Conservation (phyloP, 2,888 invertebrate species). For the Sminthurides aquaticus region DNA sequence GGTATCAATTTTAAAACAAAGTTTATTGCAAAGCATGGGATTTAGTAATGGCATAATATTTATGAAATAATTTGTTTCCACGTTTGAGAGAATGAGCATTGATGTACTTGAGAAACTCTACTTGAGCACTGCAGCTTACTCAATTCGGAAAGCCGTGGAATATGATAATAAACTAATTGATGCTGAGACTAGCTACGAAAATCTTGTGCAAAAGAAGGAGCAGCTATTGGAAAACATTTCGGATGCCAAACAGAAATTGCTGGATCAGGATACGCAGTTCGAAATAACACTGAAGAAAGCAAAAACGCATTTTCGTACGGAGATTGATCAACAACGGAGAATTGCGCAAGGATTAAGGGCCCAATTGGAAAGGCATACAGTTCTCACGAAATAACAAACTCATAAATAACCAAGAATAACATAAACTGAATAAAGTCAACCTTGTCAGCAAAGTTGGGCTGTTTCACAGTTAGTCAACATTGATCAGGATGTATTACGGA, state of each 20-base stretch:
- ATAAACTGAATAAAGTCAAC: too few species aligned
- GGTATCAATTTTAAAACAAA: constrained; percentile 6
- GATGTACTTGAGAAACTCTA: constrained; percentile 8
- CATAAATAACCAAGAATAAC: too few species aligned
- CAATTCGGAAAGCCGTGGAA: constrained; percentile 8
- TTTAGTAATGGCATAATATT: too few species aligned
- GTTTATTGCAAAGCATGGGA: neutral
- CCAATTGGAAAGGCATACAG: neutral
- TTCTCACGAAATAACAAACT: too few species aligned
- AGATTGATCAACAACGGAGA: neutral
- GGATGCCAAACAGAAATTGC: neutral
- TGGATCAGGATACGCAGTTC: constrained; percentile 1
- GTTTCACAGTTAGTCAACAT: too few species aligned
- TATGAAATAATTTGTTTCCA: too few species aligned
- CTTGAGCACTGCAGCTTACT: constrained; percentile 17
- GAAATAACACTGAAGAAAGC: neutral
- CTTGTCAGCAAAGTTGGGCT: too few species aligned
- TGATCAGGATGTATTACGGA: too few species aligned
- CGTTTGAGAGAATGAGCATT: constrained; percentile 11
- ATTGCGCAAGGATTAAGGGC: neutral
- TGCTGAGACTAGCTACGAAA: neutral
- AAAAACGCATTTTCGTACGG: constrained; percentile 3
- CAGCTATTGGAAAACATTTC: neutral
- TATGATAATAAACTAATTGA: neutral
- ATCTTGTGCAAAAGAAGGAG: neutral